phyloP scores from a whole-genome alignment of 2,888 invertebrate genomes.

The Gisinianus flammeolus region DNA sequence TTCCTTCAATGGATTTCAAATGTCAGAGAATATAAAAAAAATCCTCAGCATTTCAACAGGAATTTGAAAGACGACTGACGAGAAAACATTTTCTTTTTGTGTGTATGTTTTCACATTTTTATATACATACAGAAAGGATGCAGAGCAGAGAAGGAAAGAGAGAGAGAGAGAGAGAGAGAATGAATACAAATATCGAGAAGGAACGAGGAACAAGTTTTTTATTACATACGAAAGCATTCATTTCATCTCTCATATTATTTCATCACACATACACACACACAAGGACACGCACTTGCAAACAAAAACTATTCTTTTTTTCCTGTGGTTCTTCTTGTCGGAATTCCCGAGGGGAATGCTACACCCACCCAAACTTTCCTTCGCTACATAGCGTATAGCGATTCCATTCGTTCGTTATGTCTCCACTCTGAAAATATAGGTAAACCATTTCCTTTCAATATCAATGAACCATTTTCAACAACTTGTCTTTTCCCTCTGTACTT shows the following conservation, averaged over 20 bases:
- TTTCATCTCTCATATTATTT: too few species aligned
- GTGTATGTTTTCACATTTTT: too few species aligned
- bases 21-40: slow-evolving; percentile 28
- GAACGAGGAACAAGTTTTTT: not conserved
- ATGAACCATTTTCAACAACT: slow-evolving; percentile 4
- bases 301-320: not conserved
- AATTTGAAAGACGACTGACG: too few species aligned
- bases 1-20: slow-evolving; percentile 37
- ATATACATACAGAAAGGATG: too few species aligned
- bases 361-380: slow-evolving; percentile 9
- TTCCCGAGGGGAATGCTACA: slow-evolving; percentile 14
- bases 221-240: not conserved
- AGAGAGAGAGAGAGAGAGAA: slow-evolving; percentile 18
- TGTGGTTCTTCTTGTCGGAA: not conserved
- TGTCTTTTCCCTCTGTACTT: not conserved
- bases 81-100: too few species aligned
- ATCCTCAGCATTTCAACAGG: not conserved
- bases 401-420: not conserved
- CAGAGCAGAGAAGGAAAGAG: not conserved
- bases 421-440: slow-evolving; percentile 2
- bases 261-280: not conserved
- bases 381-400: not conserved
- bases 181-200: too few species aligned
- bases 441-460: slow-evolving; percentile 5
- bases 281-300: not conserved